These are phyloP conservation scores for Champsocephalus gunnari DNA, from an alignment of 2,797 vertebrate genomes.

Conservation along the genomic window DNA sequence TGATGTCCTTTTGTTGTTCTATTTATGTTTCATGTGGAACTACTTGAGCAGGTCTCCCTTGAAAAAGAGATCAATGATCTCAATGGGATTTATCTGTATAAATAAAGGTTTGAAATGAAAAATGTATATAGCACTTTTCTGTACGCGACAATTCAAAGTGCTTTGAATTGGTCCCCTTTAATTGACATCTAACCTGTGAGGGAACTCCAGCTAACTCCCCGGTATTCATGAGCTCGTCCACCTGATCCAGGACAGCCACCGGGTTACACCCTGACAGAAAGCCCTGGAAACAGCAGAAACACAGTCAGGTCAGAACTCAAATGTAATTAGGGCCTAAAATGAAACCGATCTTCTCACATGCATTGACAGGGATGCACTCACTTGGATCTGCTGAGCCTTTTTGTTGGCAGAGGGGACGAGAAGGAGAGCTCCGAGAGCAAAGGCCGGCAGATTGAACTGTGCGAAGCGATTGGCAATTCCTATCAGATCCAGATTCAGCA, in stretches of 20 bases:
- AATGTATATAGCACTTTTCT: no score
- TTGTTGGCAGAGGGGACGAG: constrained; percentile 89
- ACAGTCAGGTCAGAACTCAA: neutral
- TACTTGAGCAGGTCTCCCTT: no score
- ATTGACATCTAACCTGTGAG: constrained; percentile 83
- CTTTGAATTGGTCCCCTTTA: neutral
- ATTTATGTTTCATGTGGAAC: no score
- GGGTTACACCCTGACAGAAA: constrained; percentile 87
- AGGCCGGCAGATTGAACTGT: constrained; percentile 90
- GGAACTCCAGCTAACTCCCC: constrained; percentile 91
- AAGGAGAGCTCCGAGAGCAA: constrained; percentile 91
- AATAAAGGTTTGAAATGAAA: no score
- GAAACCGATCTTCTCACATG: no score
- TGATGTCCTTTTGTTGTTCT: no score
- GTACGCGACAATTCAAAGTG: no score
- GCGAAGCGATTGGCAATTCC: constrained; percentile 92
- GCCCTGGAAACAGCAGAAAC: constrained; percentile 76
- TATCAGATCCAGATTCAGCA: constrained; percentile 90
- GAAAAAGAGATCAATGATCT: no score
- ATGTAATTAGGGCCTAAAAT: neutral
- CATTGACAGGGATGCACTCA: constrained; percentile 51
- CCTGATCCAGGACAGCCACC: constrained; percentile 87
- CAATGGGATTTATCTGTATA: no score
- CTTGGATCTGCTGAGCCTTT: constrained; percentile 90
- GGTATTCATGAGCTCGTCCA: constrained; percentile 88